A percentile compares a stretch with the other conserved stretches of the same genome.
Evolutionary conservation across 1,140 invertebrate species (phyloP).

Genomic region (Cydia splendana): DNA sequence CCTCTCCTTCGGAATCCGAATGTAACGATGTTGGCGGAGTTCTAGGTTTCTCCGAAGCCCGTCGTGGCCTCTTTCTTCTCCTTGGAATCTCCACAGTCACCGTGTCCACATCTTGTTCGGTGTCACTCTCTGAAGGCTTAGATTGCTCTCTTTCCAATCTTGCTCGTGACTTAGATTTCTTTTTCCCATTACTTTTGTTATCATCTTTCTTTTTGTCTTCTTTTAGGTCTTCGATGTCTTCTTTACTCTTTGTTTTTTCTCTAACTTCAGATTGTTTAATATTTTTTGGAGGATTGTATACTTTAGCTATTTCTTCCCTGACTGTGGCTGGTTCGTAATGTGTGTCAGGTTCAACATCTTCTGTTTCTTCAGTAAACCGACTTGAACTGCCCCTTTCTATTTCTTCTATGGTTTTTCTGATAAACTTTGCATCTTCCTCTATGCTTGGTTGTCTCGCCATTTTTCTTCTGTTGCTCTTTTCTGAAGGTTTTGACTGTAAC

Average conservation of each 20-base stretch:
- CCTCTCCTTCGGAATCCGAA: slow-evolving; percentile 73
- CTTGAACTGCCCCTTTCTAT: slow-evolving; percentile 68
- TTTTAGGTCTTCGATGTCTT: slow-evolving; percentile 68
- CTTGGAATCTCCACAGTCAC: slow-evolving; percentile 78
- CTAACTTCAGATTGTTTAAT: slow-evolving; percentile 51
- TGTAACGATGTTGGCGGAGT: slow-evolving; percentile 66
- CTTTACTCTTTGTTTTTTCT: slow-evolving; percentile 66
- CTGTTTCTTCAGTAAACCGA: slow-evolving; percentile 55
- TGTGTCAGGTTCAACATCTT: slow-evolving; percentile 42
- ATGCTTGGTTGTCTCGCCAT: slow-evolving; percentile 63
- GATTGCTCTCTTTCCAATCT: slow-evolving; percentile 77
- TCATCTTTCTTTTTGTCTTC: slow-evolving; percentile 68
- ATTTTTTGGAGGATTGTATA: slow-evolving; percentile 52
- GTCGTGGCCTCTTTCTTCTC: slow-evolving; percentile 69
- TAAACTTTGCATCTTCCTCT: slow-evolving; percentile 73
- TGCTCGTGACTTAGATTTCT: slow-evolving; percentile 72
- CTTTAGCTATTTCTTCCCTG: slow-evolving; percentile 37
- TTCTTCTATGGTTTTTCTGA: slow-evolving; percentile 74
- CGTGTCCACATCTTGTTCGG: slow-evolving; percentile 73
- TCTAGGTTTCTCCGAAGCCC: slow-evolving; percentile 70
- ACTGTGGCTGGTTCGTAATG: slow-evolving; percentile 28
- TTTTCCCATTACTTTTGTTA: slow-evolving; percentile 60
- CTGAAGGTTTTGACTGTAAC: slow-evolving; percentile 51
- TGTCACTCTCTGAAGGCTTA: slow-evolving; percentile 77
- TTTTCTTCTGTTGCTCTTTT: slow-evolving; percentile 55